Evolutionary conservation across 2,888 invertebrate species (phyloP).

Genomic region (Heliconius ismenius): DNA sequence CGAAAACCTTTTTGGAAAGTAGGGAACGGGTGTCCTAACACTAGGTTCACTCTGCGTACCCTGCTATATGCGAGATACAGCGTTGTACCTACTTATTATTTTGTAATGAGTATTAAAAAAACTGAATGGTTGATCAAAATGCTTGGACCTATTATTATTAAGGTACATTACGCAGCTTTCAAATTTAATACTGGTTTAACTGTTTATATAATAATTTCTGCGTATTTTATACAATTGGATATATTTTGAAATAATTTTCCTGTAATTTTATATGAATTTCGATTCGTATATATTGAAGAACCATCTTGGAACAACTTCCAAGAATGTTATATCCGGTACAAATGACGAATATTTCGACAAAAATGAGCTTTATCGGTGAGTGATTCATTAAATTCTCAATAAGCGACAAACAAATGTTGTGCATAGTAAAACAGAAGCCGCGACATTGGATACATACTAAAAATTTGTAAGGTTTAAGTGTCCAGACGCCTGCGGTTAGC

Average conservation of each 20-base stretch:
- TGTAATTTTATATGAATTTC: slow-evolving; percentile 18
- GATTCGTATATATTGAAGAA: neutral
- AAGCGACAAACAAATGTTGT: slow-evolving; percentile 41
- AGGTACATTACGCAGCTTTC: neutral
- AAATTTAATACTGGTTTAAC: neutral
- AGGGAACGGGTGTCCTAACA: too few species aligned
- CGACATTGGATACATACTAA: slow-evolving; percentile 30
- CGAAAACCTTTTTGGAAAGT: too few species aligned
- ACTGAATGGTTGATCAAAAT: too few species aligned
- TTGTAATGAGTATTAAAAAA: too few species aligned
- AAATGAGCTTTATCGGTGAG: slow-evolving; percentile 25
- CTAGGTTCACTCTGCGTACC: too few species aligned
- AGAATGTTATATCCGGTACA: slow-evolving; percentile 38
- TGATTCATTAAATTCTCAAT: slow-evolving; percentile 45
- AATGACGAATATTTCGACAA: slow-evolving; percentile 35
- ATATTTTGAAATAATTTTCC: slow-evolving; percentile 16
- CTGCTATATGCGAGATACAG: too few species aligned
- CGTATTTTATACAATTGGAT: neutral
- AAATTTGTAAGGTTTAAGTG: slow-evolving; percentile 15
- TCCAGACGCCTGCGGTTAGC: slow-evolving; percentile 28
- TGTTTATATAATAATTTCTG: slow-evolving; percentile 10
- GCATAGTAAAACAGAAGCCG: slow-evolving; percentile 41
- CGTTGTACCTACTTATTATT: too few species aligned
- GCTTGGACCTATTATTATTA: neutral
- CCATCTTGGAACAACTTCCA: slow-evolving; percentile 33